These are phyloP conservation scores for Austrolebias charrua DNA, from an alignment of 2,797 vertebrate species.

Conservation along the genomic window DNA sequence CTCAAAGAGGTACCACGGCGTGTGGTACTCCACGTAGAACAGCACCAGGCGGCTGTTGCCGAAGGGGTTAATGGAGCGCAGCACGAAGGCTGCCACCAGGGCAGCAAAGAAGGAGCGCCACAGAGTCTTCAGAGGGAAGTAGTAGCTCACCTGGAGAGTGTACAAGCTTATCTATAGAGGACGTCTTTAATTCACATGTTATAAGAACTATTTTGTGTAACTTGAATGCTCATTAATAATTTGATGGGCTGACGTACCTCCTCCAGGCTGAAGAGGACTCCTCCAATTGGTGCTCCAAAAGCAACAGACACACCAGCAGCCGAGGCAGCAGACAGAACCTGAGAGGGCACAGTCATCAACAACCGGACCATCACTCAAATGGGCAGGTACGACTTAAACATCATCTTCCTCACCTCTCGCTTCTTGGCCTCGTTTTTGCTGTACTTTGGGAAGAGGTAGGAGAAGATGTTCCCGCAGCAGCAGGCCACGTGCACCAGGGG, in stretches of 20 bases:
- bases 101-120: constrained; percentile 99
- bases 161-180: not conserved
- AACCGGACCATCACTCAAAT: too few species aligned
- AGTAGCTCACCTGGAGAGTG: constrained; percentile 92
- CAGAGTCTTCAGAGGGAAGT: constrained; percentile 97
- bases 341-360: constrained; percentile 1
- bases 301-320: constrained; percentile 98
- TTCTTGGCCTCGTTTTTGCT: constrained; percentile 99
- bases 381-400: too few species aligned
- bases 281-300: constrained; percentile 96
- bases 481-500: constrained; percentile 98
- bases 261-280: constrained; percentile 97
- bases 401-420: constrained; percentile 84
- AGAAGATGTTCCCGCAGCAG: constrained; percentile 99
- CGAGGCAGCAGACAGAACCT: constrained; percentile 97
- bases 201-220: too few species aligned
- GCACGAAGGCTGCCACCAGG: constrained; percentile 95
- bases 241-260: constrained; percentile 80
- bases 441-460: constrained; percentile 99
- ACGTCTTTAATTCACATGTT: not conserved
- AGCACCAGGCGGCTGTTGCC: constrained; percentile 97
- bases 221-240: not conserved
- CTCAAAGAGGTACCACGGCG: constrained; percentile 99
- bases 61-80: constrained; percentile 98
- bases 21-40: constrained; percentile 99